Base-by-base conservation (phyloP, 2,888 invertebrate species). In the Erebia aethiops region DNA sequence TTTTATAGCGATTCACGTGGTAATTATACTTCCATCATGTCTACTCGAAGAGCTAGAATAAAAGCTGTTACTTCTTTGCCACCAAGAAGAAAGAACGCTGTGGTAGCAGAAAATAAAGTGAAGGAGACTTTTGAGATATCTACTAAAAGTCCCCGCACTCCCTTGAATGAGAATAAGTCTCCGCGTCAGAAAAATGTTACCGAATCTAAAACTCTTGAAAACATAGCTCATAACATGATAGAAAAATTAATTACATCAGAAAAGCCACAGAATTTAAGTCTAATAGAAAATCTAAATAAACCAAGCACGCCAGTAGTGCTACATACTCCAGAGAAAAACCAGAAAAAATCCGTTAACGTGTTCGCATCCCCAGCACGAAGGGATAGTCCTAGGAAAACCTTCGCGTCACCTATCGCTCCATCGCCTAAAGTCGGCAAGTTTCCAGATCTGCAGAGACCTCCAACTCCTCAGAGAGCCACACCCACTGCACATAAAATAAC, bases 1-100 rank as follows among this genome's bases (percentile, higher is more conserved):
- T 54, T 41, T 63, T 49, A 67, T 18, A 18, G 35, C 18, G 16
- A 46, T 10, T 11, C 52, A 67, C 35, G 49, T 49, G 46, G 46
- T 56, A 49, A 54, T 66, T 35, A n/a, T 56, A 35, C 16, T 43
- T 69, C 64, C 61, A 74, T 57, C 26, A 96, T 96, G 96, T 94
- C 95, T 69, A 94, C 94, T 62, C 91, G 96, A 87, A 88, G 96
- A 81, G 95, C 96, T 65, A 94, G 97, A 86, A 96, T 97, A 78
- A 97, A 96, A 93, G 96, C 95, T 70, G 94, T 96, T 78, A 96
- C 96, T 60, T 95, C 96, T 74, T 92, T 96, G 75, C 95, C 96
- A 60, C 94, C 94, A 41, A 87, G 91, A 72, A 84, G 91, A 80
- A 89, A 88, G 81, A 90, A 89, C 80, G 81, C 78, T 26, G 90